These are phyloP conservation scores for Anguilla rostrata DNA, from an alignment of 2,113 vertebrate species.

Conservation along the genomic window DNA sequence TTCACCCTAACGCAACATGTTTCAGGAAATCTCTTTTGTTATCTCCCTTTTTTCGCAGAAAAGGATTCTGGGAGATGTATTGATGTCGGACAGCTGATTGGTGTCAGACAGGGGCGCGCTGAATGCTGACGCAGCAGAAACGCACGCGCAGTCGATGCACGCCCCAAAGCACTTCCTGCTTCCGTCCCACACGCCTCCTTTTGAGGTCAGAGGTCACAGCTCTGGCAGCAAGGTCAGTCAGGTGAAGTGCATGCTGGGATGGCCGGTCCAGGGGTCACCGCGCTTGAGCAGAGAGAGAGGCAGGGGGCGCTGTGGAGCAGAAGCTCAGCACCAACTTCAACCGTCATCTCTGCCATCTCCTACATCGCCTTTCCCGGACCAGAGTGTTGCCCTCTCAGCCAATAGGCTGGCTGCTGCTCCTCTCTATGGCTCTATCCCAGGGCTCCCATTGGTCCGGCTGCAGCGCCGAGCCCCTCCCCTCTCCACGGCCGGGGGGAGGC, in stretches of 20 bases:
- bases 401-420: neutral
- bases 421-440: neutral
- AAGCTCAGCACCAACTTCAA: neutral
- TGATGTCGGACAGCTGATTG: neutral
- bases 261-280: neutral
- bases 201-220: neutral
- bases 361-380: neutral
- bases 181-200: neutral
- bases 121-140: neutral
- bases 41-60: constrained; percentile 9
- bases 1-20: neutral
- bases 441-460: neutral
- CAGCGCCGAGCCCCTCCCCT: neutral
- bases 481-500: neutral
- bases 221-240: neutral
- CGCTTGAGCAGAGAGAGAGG: neutral
- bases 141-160: neutral
- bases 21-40: neutral
- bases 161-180: neutral
- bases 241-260: neutral
- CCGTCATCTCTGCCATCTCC: neutral
- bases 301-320: neutral
- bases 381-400: constrained; percentile 33
- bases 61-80: neutral
- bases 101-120: neutral